These are phyloP conservation scores for Philaenus spumarius DNA, from an alignment of 1,140 invertebrate genomes.

Conservation along the genomic window DNA sequence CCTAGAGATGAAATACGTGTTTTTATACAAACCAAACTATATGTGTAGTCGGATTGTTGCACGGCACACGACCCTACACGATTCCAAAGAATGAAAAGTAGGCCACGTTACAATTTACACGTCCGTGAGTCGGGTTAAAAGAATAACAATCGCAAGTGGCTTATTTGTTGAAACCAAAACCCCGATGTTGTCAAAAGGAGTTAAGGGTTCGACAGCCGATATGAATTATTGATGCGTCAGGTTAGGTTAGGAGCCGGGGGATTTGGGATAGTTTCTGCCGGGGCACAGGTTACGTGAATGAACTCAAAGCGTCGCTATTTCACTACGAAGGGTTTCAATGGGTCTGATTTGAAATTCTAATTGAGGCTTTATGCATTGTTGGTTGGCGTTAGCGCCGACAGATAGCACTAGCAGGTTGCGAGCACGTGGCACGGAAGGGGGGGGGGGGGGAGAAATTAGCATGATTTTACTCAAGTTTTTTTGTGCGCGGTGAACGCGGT, in stretches of 20 bases:
- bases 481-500: not conserved
- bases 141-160: no score
- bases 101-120: no score
- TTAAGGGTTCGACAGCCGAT: not conserved
- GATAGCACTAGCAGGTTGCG: not conserved
- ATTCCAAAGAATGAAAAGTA: no score
- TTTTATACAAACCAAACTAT: no score
- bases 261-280: constrained; percentile 1
- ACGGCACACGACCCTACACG: no score
- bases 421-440: not conserved
- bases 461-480: constrained; percentile 14
- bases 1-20: no score
- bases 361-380: constrained; percentile 11
- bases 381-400: no score
- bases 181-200: no score
- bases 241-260: no score
- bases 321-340: constrained; percentile 11
- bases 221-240: constrained; percentile 17
- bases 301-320: not conserved
- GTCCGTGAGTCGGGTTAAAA: no score
- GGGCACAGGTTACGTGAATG: constrained; percentile 12
- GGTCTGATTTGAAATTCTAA: constrained; percentile 28
- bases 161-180: no score
- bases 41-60: no score
- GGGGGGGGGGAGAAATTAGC: constrained; percentile 7